Conservation (phyloP, 92 coral and sea anemone species). For the Actinernus sp. region DNA sequence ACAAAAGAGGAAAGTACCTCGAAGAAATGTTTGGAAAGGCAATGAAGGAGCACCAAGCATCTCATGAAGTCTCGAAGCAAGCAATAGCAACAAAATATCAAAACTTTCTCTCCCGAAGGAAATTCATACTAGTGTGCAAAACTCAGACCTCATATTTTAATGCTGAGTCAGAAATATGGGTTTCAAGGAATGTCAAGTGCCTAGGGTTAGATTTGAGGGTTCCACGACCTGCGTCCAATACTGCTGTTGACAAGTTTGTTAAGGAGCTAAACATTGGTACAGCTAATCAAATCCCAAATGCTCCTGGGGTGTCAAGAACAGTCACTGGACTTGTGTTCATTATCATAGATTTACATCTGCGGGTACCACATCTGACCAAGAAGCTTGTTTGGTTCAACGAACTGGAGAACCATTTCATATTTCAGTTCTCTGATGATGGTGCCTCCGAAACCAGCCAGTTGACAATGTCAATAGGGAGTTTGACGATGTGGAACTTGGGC, state of each 20-base stretch:
- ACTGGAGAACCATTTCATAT: too few relatives aligned
- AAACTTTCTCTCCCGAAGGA: too few relatives aligned
- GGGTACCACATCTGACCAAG: conserved; percentile 35
- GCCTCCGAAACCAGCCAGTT: conserved; percentile 47
- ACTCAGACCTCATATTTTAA: conserved; percentile 61
- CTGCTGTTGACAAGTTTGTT: conserved; percentile 59
- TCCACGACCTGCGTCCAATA: conserved; percentile 34
- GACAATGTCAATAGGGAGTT: conserved; percentile 36
- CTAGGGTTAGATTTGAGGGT: conserved; percentile 45
- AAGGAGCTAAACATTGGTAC: conserved; percentile 48
- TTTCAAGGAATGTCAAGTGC: conserved; percentile 60
- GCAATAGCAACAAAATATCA: too few relatives aligned
- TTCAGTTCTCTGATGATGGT: too few relatives aligned
- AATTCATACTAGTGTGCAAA: too few relatives aligned
- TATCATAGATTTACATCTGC: conserved; percentile 49
- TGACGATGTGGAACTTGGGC: conserved; percentile 44
- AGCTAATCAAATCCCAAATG: conserved; percentile 29
- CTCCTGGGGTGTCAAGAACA: conserved; percentile 73
- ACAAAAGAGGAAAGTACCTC: too few relatives aligned
- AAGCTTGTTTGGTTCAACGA: conserved; percentile 67
- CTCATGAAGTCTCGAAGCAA: too few relatives aligned
- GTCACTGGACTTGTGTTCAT: conserved; percentile 71
- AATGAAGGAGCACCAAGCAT: too few relatives aligned
- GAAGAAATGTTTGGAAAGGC: too few relatives aligned
- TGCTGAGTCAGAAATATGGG: conserved; percentile 55